phyloP scores from a whole-genome alignment of 2,113 vertebrate genomes.

The Vulpes vulpes region DNA sequence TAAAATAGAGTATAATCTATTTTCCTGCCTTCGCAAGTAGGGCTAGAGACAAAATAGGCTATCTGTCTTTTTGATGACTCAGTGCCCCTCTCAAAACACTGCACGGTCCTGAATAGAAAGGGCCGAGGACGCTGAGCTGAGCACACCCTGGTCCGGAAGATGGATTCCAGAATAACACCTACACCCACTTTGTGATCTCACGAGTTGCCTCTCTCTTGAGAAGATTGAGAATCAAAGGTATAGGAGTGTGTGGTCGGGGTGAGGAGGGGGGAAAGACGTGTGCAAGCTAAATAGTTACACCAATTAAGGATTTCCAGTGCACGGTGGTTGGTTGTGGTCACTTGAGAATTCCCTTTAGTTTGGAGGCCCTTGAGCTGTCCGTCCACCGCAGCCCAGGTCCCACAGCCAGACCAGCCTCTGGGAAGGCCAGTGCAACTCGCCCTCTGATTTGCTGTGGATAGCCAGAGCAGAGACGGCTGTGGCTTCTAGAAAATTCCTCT shows the following conservation, averaged over 20 bases:
- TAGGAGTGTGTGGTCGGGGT: fast-evolving
- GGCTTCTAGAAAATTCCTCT: not conserved
- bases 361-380: not conserved
- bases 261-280: too few relatives aligned
- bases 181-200: not conserved
- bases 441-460: too few relatives aligned
- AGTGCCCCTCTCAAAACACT: not conserved
- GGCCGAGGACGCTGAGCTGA: not conserved
- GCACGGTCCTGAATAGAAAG: not conserved
- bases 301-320: not conserved
- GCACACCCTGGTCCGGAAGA: not conserved
- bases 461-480: not conserved
- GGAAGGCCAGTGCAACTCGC: not conserved
- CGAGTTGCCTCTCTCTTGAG: not conserved
- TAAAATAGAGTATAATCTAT: slow-evolving; percentile 7
- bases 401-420: not conserved
- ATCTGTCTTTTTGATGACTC: not conserved
- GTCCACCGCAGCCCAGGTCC: too few relatives aligned
- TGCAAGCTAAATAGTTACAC: not conserved
- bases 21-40: slow-evolving; percentile 48
- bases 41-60: not conserved
- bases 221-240: not conserved
- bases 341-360: not conserved
- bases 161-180: not conserved
- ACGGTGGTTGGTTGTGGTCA: not conserved